These are phyloP conservation scores for Tadarida brasiliensis DNA, from an alignment of 2,797 vertebrate species.

Conservation along the genomic window DNA sequence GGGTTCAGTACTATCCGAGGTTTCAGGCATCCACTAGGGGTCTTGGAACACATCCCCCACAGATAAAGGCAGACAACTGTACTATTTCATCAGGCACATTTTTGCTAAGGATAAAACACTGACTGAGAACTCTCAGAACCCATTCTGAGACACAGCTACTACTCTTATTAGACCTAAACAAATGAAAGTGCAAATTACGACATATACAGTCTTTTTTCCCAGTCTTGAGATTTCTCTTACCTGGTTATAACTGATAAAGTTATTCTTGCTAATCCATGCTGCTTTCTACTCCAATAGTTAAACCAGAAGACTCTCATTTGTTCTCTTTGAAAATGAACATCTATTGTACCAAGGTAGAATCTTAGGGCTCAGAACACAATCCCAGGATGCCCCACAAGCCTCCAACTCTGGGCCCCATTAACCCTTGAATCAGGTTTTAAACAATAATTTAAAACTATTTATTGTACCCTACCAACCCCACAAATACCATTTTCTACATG, in stretches of 20 bases:
- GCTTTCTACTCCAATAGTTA: conserved; percentile 34
- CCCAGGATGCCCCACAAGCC: neutral
- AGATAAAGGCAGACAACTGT: neutral
- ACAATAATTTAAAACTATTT: neutral
- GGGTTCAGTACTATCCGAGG: neutral
- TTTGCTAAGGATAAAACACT: neutral
- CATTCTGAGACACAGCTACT: neutral
- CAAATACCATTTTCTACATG: neutral
- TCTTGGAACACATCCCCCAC: neutral
- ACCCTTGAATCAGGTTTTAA: neutral
- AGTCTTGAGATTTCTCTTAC: neutral
- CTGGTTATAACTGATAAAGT: neutral
- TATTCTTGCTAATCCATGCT: neutral
- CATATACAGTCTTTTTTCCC: neutral
- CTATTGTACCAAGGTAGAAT: neutral
- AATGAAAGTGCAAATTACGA: neutral
- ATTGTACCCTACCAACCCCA: neutral
- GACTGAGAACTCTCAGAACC: neutral
- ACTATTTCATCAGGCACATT: neutral
- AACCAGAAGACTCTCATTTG: neutral
- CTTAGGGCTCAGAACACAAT: neutral
- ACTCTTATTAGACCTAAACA: neutral
- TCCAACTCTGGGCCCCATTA: neutral
- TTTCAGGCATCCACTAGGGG: neutral
- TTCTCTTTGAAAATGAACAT: neutral